Base-by-base conservation (phyloP, 2,113 vertebrate species). In the Onychostoma macrolepis region DNA sequence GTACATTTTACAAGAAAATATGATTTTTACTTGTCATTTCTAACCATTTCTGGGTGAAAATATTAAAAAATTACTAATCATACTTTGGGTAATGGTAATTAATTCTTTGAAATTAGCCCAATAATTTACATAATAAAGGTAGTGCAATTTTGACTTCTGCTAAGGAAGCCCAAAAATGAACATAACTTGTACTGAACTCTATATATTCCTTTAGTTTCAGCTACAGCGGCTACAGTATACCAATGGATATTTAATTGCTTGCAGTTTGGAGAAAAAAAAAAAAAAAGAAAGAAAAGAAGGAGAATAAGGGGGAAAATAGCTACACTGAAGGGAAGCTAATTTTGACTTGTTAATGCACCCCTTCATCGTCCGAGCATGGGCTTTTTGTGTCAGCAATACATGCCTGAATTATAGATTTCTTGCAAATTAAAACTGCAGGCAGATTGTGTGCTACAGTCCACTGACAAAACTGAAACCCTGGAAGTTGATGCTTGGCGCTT, bases 401-500 rank as follows among this genome's bases (percentile, higher is more conserved):
- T 58, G 85, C 78, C 45, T 71, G 90, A 90, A 87, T 90, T 92
- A 90, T 90, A 90, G 84, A 91, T 91, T 91, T 88, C 84, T 90
- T 88, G 89, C 81, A 87, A 92, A 91, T 89, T 89, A 77, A 92
- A 92, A 90, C 72, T 43, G 80, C 58, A 63, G 83, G 80, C 26
- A n/a, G 24, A 56, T 2, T 21, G 84, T 71, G 82, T 53, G 86
- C 84, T 88, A 41, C 30, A 58, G 72, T 85, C 85, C 21, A 78
- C 41, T 87, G 84, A 85, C 83, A 85, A 89, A 90, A 87, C 71
- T 65, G 80, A 82, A 84, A 90, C 65, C 88, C 88, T 87, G 86
- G 91, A 92, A 91, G 89, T 89, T 71, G 86, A 90, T 85, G 91
- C 89, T 94, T 92, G 92, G 89, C 88, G 90, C 90, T 93, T 94